Base-by-base conservation (phyloP, 2,797 vertebrate genomes). In the Pogonophryne albipinna region DNA sequence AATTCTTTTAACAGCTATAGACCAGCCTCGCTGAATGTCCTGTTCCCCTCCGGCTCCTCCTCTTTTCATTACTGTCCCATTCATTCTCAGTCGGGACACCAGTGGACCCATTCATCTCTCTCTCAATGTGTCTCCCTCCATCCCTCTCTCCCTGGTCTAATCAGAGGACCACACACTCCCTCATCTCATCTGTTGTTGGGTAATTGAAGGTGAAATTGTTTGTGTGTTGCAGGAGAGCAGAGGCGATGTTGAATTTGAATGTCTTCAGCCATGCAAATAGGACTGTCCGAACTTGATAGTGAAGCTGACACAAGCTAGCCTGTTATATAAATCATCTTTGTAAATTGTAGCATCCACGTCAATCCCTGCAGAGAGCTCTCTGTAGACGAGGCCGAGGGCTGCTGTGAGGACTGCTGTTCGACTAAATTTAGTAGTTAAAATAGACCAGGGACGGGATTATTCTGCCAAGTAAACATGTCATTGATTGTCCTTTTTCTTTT, bases 141-240 rank as follows among this genome's bases (percentile, higher is more conserved):
- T 68, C 78, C 59, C 63, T 78, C 66, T 56, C 56, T 75, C 76
- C 53, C 78, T 8, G 34, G 63, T 68, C 78, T 72, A 80, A 87
- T 88, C 85, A 76, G 64, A 78, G 64, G 77, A 83, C 79, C 85
- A 73, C 86, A 84, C 79, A 74, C 77, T 84, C 78, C 86, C 83
- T 80, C 74, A 52, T 84, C 81, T 89, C 85, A 84, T 90, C 84
- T 71, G 61, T 58, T 66, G 76, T 70, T 67, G 86, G 74, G 74
- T 89, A 89, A 91, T 86, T 87, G 85, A 86, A 89, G 86, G 84
- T 89, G 89, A 82, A 78, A 79, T 82, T 81, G 86, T 80, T 85
- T 74, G 71, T 71, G 72, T 23, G 58, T 63, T 9, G 50, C 58
- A 46, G 62, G 31, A 61, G 72, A 59, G 44, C 60, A 17, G 50